Base-by-base conservation (phyloP, 2,888 invertebrate species). In the Diloba caeruleocephala region DNA sequence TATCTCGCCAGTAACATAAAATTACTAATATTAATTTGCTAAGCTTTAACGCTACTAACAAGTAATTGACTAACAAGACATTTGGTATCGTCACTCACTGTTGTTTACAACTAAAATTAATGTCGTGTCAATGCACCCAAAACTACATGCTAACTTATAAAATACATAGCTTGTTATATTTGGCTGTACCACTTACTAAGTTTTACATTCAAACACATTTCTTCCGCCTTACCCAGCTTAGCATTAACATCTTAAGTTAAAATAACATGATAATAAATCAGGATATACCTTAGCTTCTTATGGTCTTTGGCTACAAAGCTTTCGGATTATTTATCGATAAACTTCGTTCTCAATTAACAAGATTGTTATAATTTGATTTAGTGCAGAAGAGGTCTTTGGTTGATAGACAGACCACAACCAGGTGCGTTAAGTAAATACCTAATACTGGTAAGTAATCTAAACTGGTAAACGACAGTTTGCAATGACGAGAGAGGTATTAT, bases 281-380 rank as follows among this genome's bases (percentile, higher is more conserved):
- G 12, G 15, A 19, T 61, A 14, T 60, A 52, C 38, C 15, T 21
- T 14, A 36, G 38, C 34, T 29, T 32, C 32, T 29, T 61, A 42
- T 26, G 29, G 63, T 33, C 31, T 38, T 42, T 54, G 45, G 26
- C 39, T 36, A 62, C 45, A 63, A 63, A 68, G 56, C 33, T 53
- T 44, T 14, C 44, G 14, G 44, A 14, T 41, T 39, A 61, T 68
- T 61, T 37, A 44, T n/a, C n/a, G n/a, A 68, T 60, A 43, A 33
- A 41, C 28, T 26, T 29, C 4, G 34, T 19, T 68, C 32, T 34
- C 41, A 28, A 43, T 57, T 62, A 63, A 55, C 57, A 62, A 63
- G 62, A 31, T 28, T 41, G 33, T 54, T 68, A 63, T 63, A 69
- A 63, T 69, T 62, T 62, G 69, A 69, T 62, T 62, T 69, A 69